Conservation (phyloP, 2,888 invertebrate genomes). For the Hylaea fasciaria region DNA sequence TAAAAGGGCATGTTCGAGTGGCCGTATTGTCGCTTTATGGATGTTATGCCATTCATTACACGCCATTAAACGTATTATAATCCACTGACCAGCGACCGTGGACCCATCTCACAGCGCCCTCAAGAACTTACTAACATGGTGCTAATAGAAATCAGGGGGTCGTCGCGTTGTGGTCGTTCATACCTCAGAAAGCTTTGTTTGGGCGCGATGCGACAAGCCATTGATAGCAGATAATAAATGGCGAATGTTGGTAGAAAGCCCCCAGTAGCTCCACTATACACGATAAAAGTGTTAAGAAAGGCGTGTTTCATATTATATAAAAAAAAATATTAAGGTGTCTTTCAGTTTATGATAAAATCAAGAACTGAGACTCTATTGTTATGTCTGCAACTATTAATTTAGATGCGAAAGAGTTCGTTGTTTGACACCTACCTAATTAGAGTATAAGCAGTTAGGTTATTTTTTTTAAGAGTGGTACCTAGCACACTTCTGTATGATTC, state of each 20-base stretch:
- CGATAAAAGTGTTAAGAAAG: constrained; percentile 38
- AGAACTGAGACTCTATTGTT: too few species aligned
- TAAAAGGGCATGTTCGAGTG: constrained; percentile 81
- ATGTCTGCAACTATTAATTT: too few species aligned
- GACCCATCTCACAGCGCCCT: constrained; percentile 49
- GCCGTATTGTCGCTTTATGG: constrained; percentile 82
- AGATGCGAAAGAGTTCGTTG: too few species aligned
- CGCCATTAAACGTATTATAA: constrained; percentile 84
- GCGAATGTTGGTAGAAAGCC: constrained; percentile 70
- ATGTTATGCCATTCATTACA: constrained; percentile 85
- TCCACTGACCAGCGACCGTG: constrained; percentile 57
- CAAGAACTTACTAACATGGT: constrained; percentile 42
- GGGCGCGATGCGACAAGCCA: constrained; percentile 80
- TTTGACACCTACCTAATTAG: too few species aligned
- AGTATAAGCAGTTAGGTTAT: too few species aligned
- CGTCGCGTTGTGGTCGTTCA: constrained; percentile 60
- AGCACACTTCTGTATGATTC: too few species aligned
- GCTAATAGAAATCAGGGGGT: constrained; percentile 60
- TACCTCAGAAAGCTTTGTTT: constrained; percentile 81
- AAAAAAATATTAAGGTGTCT: background rate
- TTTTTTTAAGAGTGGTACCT: too few species aligned
- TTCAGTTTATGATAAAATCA: too few species aligned
- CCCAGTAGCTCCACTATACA: constrained; percentile 37
- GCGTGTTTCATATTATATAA: constrained; percentile 26
- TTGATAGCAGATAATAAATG: constrained; percentile 81